Evolutionary conservation across 2,797 vertebrate genomes (phyloP), one percentile per base, ranked within the genome.

Genomic region (Mycteria americana): DNA sequence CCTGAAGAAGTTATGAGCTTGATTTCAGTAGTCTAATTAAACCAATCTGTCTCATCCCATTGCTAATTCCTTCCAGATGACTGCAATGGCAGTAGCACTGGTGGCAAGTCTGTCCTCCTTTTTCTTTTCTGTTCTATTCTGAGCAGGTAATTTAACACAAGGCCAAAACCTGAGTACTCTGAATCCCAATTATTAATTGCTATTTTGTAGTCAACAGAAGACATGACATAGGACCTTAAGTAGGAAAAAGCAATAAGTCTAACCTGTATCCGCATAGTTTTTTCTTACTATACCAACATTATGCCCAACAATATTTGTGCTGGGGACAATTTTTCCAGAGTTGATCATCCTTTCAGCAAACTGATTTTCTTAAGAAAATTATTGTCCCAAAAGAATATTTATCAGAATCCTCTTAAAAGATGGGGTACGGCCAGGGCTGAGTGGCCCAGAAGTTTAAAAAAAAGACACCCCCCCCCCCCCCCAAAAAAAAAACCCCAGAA

Each of bases 61-160:
- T 74, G 53, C 54, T 93, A 95, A 93, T 85, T 94, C 81, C 91
- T 92, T 92, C 74, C 84, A 94, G 74, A 93, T 92, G 74, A 95
- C 84, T 85, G 70, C 53, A 89, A 60, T 23, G 64, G 51, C 84
- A 95, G 54, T 79, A 82, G 51, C 24, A 37, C 24, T 67, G 22
- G 51, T 70, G 39, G 64, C 2, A 1, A 67, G 15, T 67, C 39
- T 83, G 74, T 69, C 88, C 88, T 94, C 74, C n/a, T 95, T 92
- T 82, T 75, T 48, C n/a, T 91, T 37, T 77, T 43, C 80, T 80
- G 31, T 89, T 88, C 92, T 96, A 85, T 89, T 94, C 64, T 89
- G 18, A 92, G 72, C 24, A 94, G 60, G 43, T 90, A 93, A 82
- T 63, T 21, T 28, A 94, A 92, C 13, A 88, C 19, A 80, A 60